phyloP scores from a whole-genome alignment of 2,797 vertebrate genomes.

The Peromyscus melanophrys region DNA sequence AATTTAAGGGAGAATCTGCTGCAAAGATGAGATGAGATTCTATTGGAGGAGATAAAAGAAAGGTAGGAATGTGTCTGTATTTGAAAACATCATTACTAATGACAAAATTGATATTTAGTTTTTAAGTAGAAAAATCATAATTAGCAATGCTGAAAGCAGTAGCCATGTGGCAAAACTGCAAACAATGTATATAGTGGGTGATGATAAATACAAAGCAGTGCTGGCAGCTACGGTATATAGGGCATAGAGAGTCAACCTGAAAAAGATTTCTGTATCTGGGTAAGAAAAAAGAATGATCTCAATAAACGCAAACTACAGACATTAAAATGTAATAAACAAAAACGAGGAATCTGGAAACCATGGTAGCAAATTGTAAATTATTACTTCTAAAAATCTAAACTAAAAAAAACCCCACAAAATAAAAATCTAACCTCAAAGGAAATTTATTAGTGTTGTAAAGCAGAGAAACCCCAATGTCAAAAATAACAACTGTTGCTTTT shows the following conservation, averaged over 20 bases:
- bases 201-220: neutral
- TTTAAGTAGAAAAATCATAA: conserved; percentile 3
- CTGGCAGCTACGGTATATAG: neutral
- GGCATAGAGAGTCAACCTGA: neutral
- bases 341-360: neutral
- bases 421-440: neutral
- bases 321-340: conserved; percentile 19
- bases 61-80: neutral
- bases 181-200: neutral
- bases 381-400: conserved; percentile 29
- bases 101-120: neutral
- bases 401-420: neutral
- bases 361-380: neutral
- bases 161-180: neutral
- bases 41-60: neutral
- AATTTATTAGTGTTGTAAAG: neutral
- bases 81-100: neutral
- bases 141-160: neutral
- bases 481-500: neutral
- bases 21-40: neutral
- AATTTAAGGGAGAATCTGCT: neutral
- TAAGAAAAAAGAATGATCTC: neutral
- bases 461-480: neutral
- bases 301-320: neutral
- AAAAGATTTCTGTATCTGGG: neutral